These are phyloP conservation scores for Scalopus aquaticus DNA, from an alignment of 2,113 vertebrate genomes.

Conservation along the genomic window DNA sequence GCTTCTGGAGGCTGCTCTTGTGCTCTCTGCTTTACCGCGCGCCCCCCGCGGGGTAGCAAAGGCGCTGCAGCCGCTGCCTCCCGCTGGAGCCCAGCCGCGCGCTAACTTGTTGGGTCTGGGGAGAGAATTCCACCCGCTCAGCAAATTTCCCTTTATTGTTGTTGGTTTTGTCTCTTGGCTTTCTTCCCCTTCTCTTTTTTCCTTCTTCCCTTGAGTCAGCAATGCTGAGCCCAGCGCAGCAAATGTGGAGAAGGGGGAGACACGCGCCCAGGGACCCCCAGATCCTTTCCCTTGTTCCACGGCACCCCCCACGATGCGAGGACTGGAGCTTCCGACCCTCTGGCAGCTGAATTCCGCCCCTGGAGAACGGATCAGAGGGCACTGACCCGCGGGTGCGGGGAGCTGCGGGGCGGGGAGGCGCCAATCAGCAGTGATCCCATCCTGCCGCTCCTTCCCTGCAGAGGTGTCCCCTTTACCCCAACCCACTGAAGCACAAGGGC, in stretches of 20 bases:
- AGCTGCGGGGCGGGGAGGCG: no score
- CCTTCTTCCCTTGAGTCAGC: neutral
- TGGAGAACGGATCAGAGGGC: neutral
- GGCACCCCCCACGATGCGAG: neutral
- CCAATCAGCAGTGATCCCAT: no score
- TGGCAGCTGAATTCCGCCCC: neutral
- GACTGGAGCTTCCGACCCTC: neutral
- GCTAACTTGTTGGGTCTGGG: neutral
- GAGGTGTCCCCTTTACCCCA: neutral
- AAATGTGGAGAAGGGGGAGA: neutral
- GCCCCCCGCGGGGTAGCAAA: neutral
- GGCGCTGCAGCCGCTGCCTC: fast-evolving
- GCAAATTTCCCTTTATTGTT: neutral
- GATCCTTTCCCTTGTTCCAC: neutral
- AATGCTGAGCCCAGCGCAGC: neutral
- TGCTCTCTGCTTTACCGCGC: neutral
- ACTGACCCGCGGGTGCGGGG: no score
- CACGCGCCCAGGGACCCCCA: fast-evolving
- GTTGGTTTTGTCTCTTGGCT: neutral
- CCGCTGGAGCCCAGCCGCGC: fast-evolving
- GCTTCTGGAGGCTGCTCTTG: neutral
- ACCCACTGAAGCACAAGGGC: neutral
- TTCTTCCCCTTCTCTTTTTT: neutral
- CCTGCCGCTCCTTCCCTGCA: neutral
- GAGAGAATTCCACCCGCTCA: neutral